Evolutionary conservation across 2,113 vertebrate species (phyloP).

Genomic region (Colossoma macropomum): DNA sequence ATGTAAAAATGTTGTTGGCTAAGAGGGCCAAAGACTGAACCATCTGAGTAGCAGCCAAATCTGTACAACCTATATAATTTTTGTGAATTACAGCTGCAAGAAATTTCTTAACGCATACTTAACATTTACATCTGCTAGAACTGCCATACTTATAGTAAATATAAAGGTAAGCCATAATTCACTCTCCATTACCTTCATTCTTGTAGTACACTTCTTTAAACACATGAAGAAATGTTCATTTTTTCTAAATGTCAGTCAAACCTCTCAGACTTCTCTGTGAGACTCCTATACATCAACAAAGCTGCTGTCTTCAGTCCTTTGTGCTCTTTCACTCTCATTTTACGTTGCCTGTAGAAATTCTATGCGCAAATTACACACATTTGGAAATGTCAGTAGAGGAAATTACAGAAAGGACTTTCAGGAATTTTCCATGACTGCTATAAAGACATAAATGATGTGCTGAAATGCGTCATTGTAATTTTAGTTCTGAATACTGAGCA

Average conservation of each 20-base stretch:
- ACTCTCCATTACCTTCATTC: not conserved
- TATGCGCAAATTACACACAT: conserved; percentile 10
- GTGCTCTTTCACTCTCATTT: not conserved
- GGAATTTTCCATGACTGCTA: not conserved
- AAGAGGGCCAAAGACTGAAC: too few relatives aligned
- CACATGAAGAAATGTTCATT: not conserved
- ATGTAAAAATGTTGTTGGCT: too few relatives aligned
- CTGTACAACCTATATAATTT: too few relatives aligned
- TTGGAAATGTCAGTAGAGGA: conserved; percentile 27
- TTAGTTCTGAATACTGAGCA: conserved; percentile 7
- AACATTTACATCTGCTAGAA: not conserved
- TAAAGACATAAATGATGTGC: not conserved
- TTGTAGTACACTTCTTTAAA: conserved; percentile 6
- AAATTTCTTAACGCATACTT: not conserved
- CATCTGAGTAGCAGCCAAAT: too few relatives aligned
- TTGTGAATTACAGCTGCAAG: too few relatives aligned
- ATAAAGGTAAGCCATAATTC: not conserved
- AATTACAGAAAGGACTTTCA: not conserved
- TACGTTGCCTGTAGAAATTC: not conserved
- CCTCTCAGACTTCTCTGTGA: not conserved
- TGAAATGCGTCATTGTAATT: not conserved
- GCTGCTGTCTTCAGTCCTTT: not conserved
- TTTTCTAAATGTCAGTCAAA: conserved; percentile 29
- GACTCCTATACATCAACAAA: not conserved
- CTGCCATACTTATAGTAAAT: not conserved